Percentiles rank a stretch among this genome's conserved stretches.
Conservation (phyloP, 2,113 vertebrate species). For the Acinonyx jubatus region DNA sequence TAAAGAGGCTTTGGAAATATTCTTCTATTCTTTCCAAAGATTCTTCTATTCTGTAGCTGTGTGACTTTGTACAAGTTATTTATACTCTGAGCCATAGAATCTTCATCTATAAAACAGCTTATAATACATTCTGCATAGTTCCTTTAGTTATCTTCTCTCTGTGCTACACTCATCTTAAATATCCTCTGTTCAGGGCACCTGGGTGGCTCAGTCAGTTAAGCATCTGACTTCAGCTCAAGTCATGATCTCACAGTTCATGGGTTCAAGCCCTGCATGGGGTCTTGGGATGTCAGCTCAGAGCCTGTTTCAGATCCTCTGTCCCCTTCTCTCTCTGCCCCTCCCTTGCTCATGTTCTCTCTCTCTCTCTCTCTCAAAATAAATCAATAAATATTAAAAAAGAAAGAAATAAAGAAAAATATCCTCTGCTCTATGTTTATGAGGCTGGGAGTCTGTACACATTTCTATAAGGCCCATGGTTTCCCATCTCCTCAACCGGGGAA, state of each 20-base stretch:
- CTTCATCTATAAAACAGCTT: background rate
- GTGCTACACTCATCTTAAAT: background rate
- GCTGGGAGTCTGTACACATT: background rate
- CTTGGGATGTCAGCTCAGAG: too few relatives aligned
- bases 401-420: background rate
- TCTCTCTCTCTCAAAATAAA: too few relatives aligned
- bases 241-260: too few relatives aligned
- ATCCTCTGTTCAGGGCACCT: background rate
- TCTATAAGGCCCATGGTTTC: background rate
- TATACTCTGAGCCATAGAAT: background rate
- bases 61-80: background rate
- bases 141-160: background rate
- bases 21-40: background rate
- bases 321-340: too few relatives aligned
- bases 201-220: too few relatives aligned
- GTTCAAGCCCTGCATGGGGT: too few relatives aligned
- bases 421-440: background rate
- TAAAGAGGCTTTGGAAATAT: background rate
- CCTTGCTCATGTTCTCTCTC: too few relatives aligned
- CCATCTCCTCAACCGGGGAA: background rate
- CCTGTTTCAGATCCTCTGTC: too few relatives aligned
- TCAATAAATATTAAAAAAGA: too few relatives aligned
- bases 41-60: background rate
- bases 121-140: background rate
- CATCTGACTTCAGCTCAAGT: too few relatives aligned